Conservation (phyloP, 2,113 vertebrate species). For the Microtus richardsoni region DNA sequence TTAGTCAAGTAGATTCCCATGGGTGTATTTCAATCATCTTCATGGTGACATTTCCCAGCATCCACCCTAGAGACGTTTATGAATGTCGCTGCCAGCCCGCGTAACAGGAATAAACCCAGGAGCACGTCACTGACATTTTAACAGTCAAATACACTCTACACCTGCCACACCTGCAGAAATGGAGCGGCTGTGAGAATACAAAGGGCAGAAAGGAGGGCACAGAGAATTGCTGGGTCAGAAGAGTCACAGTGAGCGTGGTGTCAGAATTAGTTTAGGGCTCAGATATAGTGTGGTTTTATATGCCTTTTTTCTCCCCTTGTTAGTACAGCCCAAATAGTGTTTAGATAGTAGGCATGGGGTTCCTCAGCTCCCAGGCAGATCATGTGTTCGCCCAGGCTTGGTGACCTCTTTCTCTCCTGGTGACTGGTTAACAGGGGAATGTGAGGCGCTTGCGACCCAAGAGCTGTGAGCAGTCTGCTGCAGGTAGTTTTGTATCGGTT, state of each 20-base stretch:
- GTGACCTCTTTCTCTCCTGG: neutral
- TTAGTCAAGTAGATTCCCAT: neutral
- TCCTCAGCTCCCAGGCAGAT: neutral
- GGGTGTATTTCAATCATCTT: constrained; percentile 32
- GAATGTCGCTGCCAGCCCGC: constrained; percentile 22
- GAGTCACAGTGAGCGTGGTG: neutral
- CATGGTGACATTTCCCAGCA: constrained; percentile 18
- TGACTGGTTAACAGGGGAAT: neutral
- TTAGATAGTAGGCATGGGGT: neutral
- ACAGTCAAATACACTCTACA: neutral
- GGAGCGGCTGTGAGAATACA: neutral
- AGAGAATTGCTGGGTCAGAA: neutral
- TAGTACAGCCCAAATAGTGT: neutral
- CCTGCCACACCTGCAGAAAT: neutral
- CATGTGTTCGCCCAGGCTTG: neutral
- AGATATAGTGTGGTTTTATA: neutral
- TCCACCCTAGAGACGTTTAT: neutral
- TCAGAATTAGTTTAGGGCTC: neutral
- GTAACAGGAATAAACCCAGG: constrained; percentile 16
- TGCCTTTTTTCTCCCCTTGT: neutral
- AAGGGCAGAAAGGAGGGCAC: neutral
- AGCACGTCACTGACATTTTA: neutral
- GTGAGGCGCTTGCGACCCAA: neutral
- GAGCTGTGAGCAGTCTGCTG: neutral
- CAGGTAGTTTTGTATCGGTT: neutral